These are phyloP conservation scores for Loris lydekkerianus DNA, from an alignment of 2,797 vertebrate species.

Conservation along the genomic window DNA sequence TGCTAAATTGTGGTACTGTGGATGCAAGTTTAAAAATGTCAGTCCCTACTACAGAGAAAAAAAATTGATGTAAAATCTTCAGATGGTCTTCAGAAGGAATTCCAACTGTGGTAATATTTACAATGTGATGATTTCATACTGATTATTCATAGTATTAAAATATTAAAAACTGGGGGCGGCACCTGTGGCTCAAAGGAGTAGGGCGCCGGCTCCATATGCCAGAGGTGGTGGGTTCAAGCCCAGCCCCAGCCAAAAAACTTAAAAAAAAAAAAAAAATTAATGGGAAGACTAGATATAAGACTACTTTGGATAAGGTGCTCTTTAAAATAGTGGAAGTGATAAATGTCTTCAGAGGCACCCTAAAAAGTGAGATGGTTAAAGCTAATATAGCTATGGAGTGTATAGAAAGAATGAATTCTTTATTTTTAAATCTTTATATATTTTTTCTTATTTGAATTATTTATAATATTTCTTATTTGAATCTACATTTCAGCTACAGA, in stretches of 20 bases:
- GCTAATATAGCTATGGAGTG: not conserved
- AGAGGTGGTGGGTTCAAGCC: too few relatives aligned
- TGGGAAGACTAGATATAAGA: not conserved
- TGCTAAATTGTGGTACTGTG: not conserved
- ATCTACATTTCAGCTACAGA: not conserved
- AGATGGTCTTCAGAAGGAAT: slow-evolving; percentile 60
- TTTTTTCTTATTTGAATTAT: too few relatives aligned
- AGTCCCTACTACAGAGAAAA: slow-evolving; percentile 25
- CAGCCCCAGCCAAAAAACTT: too few relatives aligned
- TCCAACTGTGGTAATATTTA: slow-evolving; percentile 10
- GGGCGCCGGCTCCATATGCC: too few relatives aligned
- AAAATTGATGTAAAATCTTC: slow-evolving; percentile 14
- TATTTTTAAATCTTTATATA: too few relatives aligned
- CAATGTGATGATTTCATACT: slow-evolving; percentile 35
- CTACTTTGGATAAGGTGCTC: not conserved
- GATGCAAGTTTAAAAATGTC: slow-evolving; percentile 50
- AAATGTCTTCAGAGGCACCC: not conserved
- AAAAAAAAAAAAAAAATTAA: too few relatives aligned
- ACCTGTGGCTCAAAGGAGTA: too few relatives aligned
- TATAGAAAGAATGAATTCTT: not conserved
- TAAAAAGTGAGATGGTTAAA: slow-evolving; percentile 26
- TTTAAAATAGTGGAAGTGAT: not conserved
- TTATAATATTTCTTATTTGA: slow-evolving; percentile 20
- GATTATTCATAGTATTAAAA: slow-evolving; percentile 45
- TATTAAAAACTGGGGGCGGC: not conserved